phyloP scores from a whole-genome alignment of 1,140 invertebrate genomes.

The Agrypnia vestita region DNA sequence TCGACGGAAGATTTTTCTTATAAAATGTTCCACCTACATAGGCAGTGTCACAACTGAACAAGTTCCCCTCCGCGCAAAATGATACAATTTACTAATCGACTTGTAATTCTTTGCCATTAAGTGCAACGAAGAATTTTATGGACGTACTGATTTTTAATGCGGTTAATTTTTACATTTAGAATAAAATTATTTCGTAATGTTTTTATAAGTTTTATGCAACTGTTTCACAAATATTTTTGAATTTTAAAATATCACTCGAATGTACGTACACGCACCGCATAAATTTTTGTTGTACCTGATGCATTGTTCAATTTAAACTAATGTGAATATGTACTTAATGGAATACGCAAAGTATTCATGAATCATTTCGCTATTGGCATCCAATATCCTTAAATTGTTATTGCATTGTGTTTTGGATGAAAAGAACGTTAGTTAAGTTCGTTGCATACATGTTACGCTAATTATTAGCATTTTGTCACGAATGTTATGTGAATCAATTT shows the following conservation, averaged over 20 bases:
- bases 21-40: constrained; percentile 8
- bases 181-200: neutral
- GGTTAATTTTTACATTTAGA: neutral
- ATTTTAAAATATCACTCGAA: no score
- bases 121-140: neutral
- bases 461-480: no score
- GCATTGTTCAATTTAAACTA: neutral
- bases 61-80: neutral
- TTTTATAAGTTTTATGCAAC: neutral
- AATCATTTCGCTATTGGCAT: constrained; percentile 15
- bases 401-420: constrained; percentile 8
- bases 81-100: neutral
- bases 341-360: constrained; percentile 1
- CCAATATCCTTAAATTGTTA: neutral
- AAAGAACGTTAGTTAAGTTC: neutral
- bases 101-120: neutral
- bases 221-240: no score
- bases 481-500: no score
- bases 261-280: no score
- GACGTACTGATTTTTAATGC: neutral
- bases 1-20: neutral
- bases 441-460: neutral
- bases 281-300: neutral
- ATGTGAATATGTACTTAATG: neutral
- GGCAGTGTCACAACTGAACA: constrained; percentile 8